phyloP scores from a whole-genome alignment of 2,888 invertebrate species.

The Hyppa rectilinea region DNA sequence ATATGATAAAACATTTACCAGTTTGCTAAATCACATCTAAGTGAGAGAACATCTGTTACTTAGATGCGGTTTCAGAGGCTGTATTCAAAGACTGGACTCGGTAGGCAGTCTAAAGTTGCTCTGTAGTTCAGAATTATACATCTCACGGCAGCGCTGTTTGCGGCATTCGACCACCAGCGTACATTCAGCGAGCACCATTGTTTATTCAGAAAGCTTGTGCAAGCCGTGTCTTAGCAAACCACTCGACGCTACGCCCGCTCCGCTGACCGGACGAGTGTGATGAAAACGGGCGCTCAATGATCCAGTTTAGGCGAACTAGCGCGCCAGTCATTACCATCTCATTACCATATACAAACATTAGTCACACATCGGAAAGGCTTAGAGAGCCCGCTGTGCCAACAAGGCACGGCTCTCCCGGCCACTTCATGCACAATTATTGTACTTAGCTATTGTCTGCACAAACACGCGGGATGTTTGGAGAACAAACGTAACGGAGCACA shows the following conservation, averaged over 20 bases:
- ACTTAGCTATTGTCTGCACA: conserved; percentile 88
- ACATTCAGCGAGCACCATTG: conserved; percentile 73
- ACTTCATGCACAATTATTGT: conserved; percentile 88
- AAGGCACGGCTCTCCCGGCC: conserved; percentile 78
- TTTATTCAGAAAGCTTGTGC: conserved; percentile 85
- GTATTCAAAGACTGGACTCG: conserved; percentile 25
- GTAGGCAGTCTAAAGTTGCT: conserved; percentile 32
- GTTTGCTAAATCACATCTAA: neutral
- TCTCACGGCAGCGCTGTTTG: conserved; percentile 62
- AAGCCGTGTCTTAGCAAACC: conserved; percentile 75
- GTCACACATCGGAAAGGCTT: conserved; percentile 87
- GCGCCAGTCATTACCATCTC: conserved; percentile 86
- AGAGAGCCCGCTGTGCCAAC: conserved; percentile 85
- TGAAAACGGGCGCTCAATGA: conserved; percentile 80
- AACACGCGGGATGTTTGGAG: conserved; percentile 83
- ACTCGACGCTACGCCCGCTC: conserved; percentile 77
- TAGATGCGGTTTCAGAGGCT: conserved; percentile 21
- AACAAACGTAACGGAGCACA: conserved; percentile 86
- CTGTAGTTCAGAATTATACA: conserved; percentile 62
- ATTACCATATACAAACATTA: conserved; percentile 89
- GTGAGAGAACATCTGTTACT: conserved; percentile 14
- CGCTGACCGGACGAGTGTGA: conserved; percentile 78
- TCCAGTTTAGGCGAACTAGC: conserved; percentile 84
- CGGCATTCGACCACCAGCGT: conserved; percentile 61
- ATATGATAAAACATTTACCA: neutral